Conservation (phyloP, 2,113 vertebrate species). For the Cheilinus undulatus region DNA sequence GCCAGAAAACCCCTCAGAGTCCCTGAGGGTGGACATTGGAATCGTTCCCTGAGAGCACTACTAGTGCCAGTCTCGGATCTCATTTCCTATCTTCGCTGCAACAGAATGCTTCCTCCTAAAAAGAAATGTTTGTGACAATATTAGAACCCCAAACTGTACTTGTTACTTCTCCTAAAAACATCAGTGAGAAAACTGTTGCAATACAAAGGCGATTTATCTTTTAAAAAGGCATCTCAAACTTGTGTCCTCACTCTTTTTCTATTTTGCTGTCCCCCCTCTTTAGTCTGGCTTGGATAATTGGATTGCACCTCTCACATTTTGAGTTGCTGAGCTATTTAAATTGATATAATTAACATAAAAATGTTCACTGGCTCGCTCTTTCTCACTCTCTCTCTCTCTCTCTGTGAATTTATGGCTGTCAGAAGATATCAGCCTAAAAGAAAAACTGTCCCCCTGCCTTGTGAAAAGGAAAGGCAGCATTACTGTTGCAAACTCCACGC, state of each 20-base stretch:
- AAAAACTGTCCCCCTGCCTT: slow-evolving; percentile 39
- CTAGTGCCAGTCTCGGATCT: too few relatives aligned
- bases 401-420: slow-evolving; percentile 64
- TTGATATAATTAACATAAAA: slow-evolving; percentile 81
- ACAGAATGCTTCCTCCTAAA: too few relatives aligned
- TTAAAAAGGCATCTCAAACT: slow-evolving; percentile 54
- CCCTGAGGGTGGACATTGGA: background rate
- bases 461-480: slow-evolving; percentile 34
- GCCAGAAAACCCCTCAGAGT: too few relatives aligned
- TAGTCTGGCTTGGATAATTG: slow-evolving; percentile 71
- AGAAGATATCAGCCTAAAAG: slow-evolving; percentile 50
- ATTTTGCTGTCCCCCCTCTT: slow-evolving; percentile 34
- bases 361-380: slow-evolving; percentile 49
- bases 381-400: slow-evolving; percentile 5
- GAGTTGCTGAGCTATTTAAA: slow-evolving; percentile 79
- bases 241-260: slow-evolving; percentile 20
- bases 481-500: slow-evolving; percentile 25
- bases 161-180: background rate
- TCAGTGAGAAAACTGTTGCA: slow-evolving; percentile 7
- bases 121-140: too few relatives aligned
- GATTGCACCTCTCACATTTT: slow-evolving; percentile 76
- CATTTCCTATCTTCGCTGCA: too few relatives aligned
- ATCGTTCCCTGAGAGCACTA: background rate
- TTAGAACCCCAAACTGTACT: background rate
- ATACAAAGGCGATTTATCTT: slow-evolving; percentile 10